Evolutionary conservation across 2,113 vertebrate species (phyloP).

Genomic region (Zosterops japonicus): DNA sequence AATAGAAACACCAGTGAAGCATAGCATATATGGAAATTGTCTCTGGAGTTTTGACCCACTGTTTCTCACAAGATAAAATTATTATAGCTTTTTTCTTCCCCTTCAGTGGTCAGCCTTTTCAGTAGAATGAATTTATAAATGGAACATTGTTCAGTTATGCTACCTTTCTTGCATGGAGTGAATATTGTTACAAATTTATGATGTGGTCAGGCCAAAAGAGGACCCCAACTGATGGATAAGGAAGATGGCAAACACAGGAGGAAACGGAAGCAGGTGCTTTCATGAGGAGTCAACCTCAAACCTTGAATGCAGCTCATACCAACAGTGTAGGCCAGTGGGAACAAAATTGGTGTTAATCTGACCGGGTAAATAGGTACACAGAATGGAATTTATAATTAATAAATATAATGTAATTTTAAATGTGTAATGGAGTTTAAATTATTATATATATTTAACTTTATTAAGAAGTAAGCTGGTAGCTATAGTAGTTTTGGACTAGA

Average conservation of each 20-base stretch:
- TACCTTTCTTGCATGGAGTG: not conserved
- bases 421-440: not conserved
- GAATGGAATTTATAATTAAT: not conserved
- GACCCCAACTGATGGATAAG: not conserved
- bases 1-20: not conserved
- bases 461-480: not conserved
- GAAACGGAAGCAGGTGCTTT: not conserved
- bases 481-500: not conserved
- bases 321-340: not conserved
- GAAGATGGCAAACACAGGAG: not conserved
- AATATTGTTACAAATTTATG: not conserved
- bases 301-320: not conserved
- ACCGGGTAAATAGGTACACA: not conserved
- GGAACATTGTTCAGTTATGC: not conserved
- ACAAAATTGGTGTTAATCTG: not conserved
- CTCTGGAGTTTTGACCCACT: not conserved
- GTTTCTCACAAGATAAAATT: not conserved
- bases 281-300: not conserved
- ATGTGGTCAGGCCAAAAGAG: not conserved
- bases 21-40: not conserved
- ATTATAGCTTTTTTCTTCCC: not conserved
- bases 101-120: not conserved
- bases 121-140: not conserved
- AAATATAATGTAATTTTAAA: not conserved
- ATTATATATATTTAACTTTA: not conserved